These are phyloP conservation scores for Xylocampa areola DNA, from an alignment of 2,888 invertebrate genomes.

Conservation along the genomic window DNA sequence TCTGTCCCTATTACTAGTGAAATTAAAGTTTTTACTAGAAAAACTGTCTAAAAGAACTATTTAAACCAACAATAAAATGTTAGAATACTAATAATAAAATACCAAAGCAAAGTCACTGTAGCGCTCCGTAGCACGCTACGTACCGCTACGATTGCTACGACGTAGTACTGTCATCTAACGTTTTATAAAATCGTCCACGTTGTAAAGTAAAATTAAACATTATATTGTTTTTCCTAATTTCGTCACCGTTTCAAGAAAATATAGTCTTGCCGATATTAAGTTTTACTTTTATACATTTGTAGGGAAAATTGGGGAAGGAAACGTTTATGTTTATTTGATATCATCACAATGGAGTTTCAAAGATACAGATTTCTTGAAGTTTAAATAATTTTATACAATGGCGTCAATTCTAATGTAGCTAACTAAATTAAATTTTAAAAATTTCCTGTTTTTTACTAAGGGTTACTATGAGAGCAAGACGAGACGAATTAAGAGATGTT, in stretches of 20 bases:
- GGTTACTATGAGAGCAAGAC: too few species aligned
- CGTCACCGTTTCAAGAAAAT: constrained; percentile 11
- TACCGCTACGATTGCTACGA: constrained; percentile 27
- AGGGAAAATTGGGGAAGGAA: constrained; percentile 7
- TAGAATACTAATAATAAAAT: constrained; percentile 15
- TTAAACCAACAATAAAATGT: not conserved
- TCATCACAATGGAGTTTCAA: constrained; percentile 3
- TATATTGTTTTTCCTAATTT: constrained; percentile 18
- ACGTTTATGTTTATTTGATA: constrained; percentile 29
- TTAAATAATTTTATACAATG: constrained; percentile 9
- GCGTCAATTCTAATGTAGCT: too few species aligned
- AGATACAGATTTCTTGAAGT: constrained; percentile 18
- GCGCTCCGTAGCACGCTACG: constrained; percentile 14
- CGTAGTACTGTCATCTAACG: constrained; percentile 29
- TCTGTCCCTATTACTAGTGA: too few species aligned
- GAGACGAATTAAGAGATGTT: too few species aligned
- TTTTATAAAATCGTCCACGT: constrained; percentile 10
- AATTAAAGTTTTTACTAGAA: too few species aligned
- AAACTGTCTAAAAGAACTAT: too few species aligned
- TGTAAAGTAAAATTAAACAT: constrained; percentile 16
- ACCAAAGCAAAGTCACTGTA: not conserved
- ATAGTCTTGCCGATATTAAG: constrained; percentile 27
- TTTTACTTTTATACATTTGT: constrained; percentile 19
- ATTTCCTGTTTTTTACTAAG: too few species aligned
- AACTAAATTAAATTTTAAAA: too few species aligned